These are phyloP conservation scores for Sphaeridia pumilis DNA, from an alignment of 2,888 invertebrate genomes.

Conservation along the genomic window DNA sequence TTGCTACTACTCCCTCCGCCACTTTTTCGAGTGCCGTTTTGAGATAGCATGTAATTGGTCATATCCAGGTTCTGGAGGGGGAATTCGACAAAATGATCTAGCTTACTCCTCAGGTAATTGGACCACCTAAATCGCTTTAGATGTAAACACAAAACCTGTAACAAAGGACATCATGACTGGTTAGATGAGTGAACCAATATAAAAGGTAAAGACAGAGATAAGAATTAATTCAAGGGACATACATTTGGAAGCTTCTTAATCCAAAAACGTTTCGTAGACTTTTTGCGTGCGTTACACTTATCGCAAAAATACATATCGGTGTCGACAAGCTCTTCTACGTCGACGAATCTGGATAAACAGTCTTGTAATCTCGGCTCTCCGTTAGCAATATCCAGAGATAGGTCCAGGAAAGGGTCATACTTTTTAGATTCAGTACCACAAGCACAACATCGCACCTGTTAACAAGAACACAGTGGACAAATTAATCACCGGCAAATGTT, in stretches of 20 bases:
- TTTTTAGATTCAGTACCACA: slow-evolving; percentile 63
- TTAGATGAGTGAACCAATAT: too few relatives aligned
- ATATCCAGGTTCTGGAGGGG: slow-evolving; percentile 64
- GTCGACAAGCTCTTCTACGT: slow-evolving; percentile 67
- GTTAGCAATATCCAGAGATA: slow-evolving; percentile 57
- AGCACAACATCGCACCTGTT: slow-evolving; percentile 16
- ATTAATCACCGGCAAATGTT: too few relatives aligned
- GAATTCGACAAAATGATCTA: slow-evolving; percentile 65
- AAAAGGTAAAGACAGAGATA: too few relatives aligned
- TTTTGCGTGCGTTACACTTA: slow-evolving; percentile 66
- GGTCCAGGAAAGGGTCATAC: slow-evolving; percentile 70
- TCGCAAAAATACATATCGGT: slow-evolving; percentile 71
- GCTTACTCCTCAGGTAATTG: slow-evolving; percentile 63
- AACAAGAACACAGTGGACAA: too few relatives aligned
- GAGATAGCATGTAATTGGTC: slow-evolving; percentile 58
- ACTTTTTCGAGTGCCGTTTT: slow-evolving; percentile 4
- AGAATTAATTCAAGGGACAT: too few relatives aligned
- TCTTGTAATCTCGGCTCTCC: slow-evolving; percentile 42
- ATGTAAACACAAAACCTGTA: slow-evolving; percentile 63
- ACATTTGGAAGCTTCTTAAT: slow-evolving; percentile 41
- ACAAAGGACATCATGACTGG: too few relatives aligned
- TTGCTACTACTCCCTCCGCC: not conserved
- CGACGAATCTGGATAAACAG: slow-evolving; percentile 59
- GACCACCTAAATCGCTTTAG: slow-evolving; percentile 74
- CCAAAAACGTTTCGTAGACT: slow-evolving; percentile 76